Percentiles rank a stretch among this genome's conserved stretches.
phyloP scores from a whole-genome alignment of 2,888 invertebrate species.

The Tipula helvola region DNA sequence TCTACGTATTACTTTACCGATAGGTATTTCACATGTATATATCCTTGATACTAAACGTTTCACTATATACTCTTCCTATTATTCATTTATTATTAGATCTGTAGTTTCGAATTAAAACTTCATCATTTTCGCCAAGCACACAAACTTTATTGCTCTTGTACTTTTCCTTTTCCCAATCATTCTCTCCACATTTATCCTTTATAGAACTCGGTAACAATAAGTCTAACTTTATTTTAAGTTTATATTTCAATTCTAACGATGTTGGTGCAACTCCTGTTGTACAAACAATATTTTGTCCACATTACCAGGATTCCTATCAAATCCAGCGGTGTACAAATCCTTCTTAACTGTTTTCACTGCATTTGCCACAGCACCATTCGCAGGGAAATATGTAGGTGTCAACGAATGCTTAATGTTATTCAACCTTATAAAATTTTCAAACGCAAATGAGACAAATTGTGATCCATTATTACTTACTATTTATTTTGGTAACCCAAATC shows the following conservation, averaged over 20 bases:
- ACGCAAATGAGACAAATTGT: neutral
- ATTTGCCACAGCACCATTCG: conserved; percentile 1
- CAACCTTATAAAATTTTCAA: no score
- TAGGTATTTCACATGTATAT: neutral
- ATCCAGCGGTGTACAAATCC: neutral
- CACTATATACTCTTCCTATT: neutral
- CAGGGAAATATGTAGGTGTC: neutral
- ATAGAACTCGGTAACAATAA: no score
- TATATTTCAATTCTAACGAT: neutral
- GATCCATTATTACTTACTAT: no score
- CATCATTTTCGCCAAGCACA: no score
- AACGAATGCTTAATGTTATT: neutral
- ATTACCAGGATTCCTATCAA: no score
- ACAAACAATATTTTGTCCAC: no score
- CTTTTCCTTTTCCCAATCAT: no score
- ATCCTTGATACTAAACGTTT: neutral
- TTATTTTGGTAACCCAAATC: neutral
- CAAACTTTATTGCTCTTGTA: neutral
- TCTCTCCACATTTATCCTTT: no score
- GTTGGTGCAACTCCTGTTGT: neutral
- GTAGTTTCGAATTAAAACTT: no score
- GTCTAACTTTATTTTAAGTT: neutral
- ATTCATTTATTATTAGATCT: no score
- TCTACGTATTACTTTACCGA: neutral
- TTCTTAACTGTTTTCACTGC: conserved; percentile 8